Base-by-base conservation (phyloP, 2,113 vertebrate species). In the Connochaetes taurinus region DNA sequence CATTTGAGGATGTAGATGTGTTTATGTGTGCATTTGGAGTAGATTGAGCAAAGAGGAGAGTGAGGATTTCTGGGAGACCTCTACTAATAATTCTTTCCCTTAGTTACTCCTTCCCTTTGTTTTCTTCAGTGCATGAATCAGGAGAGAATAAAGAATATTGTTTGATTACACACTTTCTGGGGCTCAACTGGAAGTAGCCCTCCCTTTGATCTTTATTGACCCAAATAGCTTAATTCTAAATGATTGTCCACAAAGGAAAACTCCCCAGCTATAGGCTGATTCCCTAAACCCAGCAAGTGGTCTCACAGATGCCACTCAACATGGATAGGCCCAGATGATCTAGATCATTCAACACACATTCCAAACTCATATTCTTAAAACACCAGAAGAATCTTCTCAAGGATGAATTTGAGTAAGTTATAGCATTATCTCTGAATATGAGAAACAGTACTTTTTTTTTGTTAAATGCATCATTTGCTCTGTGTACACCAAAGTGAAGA, bases 191-290 rank as follows among this genome's bases (percentile, higher is more conserved):
- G 50, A 85, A 90, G 33, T 52, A 82, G 33, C 11, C 19, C 7
- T 3, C 9, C 81, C 15, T 82, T 16, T 53, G 43, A 40, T 89
- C 31, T 76, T 87, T 14, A 17, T 57, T 55, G 82, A 91, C 50
- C 50, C 55, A 8, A 14, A 95, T 93, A 64, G 31, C n/a, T 87
- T 95, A 90, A n/a, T 83, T 97, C 6, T 91, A 78, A 95, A 83
- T 96, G 87, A 82, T 57, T 93, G 84, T 43, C 43, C 36, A 47
- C 14, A 60, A 57, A 90, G 16, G n/a, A 62, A 93, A 58, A 87
- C 33, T 82, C 80, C 45, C 33, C 53, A 95, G 43, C 29, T 80
- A 64, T 23, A 71, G 74, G 87, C 1, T 13, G 64, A 94, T 76
- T 95, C 47, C n/a, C 17, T 80, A 91, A 96, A 57, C 13, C 21